phyloP scores from a whole-genome alignment of 1,140 invertebrate genomes.

The Drosophila nigrodunni region DNA sequence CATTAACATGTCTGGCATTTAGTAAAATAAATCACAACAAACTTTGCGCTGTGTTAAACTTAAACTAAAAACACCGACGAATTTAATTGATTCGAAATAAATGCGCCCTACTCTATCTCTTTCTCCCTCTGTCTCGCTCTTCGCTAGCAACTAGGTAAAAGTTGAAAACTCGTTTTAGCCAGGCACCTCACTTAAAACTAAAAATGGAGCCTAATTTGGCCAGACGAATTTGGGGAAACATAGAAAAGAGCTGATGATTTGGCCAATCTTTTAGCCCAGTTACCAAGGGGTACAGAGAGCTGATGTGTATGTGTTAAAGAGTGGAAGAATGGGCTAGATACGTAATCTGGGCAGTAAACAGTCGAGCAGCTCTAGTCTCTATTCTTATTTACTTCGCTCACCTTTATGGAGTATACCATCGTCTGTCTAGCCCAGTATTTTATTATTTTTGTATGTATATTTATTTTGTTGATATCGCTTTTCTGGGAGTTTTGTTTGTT shows the following conservation, averaged over 20 bases:
- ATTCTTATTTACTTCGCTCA: constrained; percentile 24
- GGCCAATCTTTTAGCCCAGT: constrained; percentile 2
- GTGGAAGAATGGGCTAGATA: too few relatives aligned
- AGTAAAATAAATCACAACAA: constrained; percentile 27
- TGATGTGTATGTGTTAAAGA: too few relatives aligned
- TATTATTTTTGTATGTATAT: constrained; percentile 1
- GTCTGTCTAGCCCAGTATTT: constrained; percentile 31
- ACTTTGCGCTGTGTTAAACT: neutral
- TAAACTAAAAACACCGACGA: neutral
- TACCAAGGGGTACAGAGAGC: too few relatives aligned
- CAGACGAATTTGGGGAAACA: constrained; percentile 2
- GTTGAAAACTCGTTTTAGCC: constrained; percentile 40
- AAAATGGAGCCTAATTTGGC: constrained; percentile 18
- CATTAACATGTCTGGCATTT: constrained; percentile 26
- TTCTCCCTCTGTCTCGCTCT: neutral
- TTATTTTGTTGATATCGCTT: neutral
- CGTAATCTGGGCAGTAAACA: too few relatives aligned
- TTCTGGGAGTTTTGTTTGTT: constrained; percentile 8
- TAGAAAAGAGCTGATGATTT: neutral
- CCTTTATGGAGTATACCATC: constrained; percentile 74
- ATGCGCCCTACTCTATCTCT: neutral
- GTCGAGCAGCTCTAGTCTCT: too few relatives aligned
- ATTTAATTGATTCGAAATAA: neutral
- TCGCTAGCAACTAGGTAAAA: constrained; percentile 12
- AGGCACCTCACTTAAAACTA: constrained; percentile 14